A percentile compares a stretch with the other conserved stretches of the same genome.
These are phyloP conservation scores for Lota lota DNA, from an alignment of 2,113 vertebrate genomes.

Conservation along the genomic window DNA sequence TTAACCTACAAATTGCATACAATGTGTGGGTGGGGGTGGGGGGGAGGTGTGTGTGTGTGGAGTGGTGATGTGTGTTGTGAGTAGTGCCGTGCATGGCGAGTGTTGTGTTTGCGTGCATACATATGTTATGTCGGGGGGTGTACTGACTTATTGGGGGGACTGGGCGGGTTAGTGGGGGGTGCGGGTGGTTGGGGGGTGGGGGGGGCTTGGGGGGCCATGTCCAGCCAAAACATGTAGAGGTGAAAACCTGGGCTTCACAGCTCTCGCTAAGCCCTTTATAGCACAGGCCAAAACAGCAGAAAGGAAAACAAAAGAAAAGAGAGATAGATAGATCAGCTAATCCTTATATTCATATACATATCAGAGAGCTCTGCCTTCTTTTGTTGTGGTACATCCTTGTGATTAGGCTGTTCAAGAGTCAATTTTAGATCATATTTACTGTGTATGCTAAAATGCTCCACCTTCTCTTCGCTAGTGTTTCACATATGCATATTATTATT, in stretches of 20 bases:
- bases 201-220: constrained; percentile 25
- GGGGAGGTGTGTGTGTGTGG: too few relatives aligned
- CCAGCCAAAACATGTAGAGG: constrained; percentile 29
- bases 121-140: constrained; percentile 14
- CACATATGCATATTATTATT: constrained; percentile 14
- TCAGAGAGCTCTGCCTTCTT: too few relatives aligned
- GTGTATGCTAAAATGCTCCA: too few relatives aligned
- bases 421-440: not conserved
- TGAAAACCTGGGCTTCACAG: constrained; percentile 43
- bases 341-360: not conserved
- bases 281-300: constrained; percentile 41
- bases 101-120: not conserved
- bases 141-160: constrained; percentile 48
- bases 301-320: constrained; percentile 10
- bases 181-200: constrained; percentile 42
- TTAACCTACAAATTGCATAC: too few relatives aligned
- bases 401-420: constrained; percentile 48
- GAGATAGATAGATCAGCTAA: not conserved
- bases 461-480: too few relatives aligned
- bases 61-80: not conserved
- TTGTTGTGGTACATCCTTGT: not conserved
- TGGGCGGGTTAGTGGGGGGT: constrained; percentile 45
- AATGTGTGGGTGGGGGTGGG: too few relatives aligned
- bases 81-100: not conserved
- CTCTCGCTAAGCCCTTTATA: constrained; percentile 55